These are phyloP conservation scores for Imbricaverruca yamaguchii DNA, from an alignment of 2,888 invertebrate species.

Conservation along the genomic window DNA sequence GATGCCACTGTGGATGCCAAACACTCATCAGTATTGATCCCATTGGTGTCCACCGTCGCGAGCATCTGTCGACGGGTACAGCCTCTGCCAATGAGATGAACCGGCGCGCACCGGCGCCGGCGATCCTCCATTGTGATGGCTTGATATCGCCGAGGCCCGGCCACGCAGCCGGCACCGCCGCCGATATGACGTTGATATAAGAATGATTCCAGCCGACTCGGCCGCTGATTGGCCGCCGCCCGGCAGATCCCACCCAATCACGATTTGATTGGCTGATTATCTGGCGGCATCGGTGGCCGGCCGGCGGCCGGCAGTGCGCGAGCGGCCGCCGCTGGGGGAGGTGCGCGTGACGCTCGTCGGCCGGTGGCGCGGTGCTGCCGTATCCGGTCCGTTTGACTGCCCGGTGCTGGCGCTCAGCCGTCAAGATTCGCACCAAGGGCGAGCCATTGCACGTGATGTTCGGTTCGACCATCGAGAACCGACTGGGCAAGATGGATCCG, in stretches of 20 bases:
- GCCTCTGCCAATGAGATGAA: not conserved
- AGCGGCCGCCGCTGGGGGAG: not conserved
- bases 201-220: not conserved
- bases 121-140: not conserved
- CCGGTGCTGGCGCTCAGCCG: not conserved
- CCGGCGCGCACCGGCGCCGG: not conserved
- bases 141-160: not conserved
- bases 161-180: not conserved
- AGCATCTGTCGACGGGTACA: not conserved
- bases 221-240: not conserved
- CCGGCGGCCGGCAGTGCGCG: not conserved
- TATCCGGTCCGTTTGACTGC: not conserved
- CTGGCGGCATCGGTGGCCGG: not conserved
- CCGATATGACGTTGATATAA: not conserved
- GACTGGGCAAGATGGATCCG: not conserved
- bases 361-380: not conserved
- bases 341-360: not conserved
- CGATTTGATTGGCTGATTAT: conserved; percentile 14
- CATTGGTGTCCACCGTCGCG: not conserved
- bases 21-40: not conserved
- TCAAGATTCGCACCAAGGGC: not conserved
- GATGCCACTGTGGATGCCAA: not conserved
- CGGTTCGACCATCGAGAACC: not conserved
- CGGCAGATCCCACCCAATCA: not conserved
- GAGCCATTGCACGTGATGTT: not conserved